A percentile compares a stretch with the other conserved stretches of the same genome.
These are phyloP conservation scores for Chloromyia formosa DNA, from an alignment of 2,888 invertebrate genomes.

Conservation along the genomic window DNA sequence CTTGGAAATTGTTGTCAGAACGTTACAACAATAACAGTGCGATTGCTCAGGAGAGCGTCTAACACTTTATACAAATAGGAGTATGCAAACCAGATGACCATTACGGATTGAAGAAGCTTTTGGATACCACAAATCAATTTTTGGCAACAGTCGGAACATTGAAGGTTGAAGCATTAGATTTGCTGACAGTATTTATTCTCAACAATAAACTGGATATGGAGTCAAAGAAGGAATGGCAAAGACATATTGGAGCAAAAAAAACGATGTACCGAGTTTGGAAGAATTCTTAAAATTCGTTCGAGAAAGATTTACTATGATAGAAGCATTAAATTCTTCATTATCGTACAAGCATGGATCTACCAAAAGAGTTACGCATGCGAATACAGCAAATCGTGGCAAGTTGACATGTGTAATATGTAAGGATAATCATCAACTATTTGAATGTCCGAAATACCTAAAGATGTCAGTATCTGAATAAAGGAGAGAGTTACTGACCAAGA, in stretches of 20 bases:
- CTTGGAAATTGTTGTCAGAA: slow-evolving; percentile 13
- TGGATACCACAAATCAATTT: not conserved
- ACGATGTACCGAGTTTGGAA: not conserved
- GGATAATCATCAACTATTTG: not conserved
- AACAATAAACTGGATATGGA: not conserved
- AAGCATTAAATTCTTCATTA: not conserved
- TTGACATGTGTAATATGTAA: not conserved
- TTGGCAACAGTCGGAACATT: not conserved
- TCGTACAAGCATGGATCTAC: not conserved
- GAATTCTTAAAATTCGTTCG: not conserved
- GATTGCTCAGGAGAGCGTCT: not conserved
- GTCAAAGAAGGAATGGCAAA: not conserved
- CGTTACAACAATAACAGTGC: slow-evolving; percentile 2
- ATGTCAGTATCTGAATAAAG: not conserved
- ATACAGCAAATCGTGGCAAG: not conserved
- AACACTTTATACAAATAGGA: not conserved
- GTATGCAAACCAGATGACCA: not conserved
- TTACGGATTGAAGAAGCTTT: not conserved
- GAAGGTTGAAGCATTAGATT: not conserved
- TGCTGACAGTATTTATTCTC: not conserved
- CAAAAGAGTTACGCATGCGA: not conserved
- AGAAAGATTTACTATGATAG: not conserved
- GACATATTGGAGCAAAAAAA: not conserved
- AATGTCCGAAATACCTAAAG: not conserved
- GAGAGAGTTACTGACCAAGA: not conserved